Evolutionary conservation across 2,888 invertebrate species (phyloP), one percentile per base, ranked within the genome.

Genomic region (Lacanobia oleracea): DNA sequence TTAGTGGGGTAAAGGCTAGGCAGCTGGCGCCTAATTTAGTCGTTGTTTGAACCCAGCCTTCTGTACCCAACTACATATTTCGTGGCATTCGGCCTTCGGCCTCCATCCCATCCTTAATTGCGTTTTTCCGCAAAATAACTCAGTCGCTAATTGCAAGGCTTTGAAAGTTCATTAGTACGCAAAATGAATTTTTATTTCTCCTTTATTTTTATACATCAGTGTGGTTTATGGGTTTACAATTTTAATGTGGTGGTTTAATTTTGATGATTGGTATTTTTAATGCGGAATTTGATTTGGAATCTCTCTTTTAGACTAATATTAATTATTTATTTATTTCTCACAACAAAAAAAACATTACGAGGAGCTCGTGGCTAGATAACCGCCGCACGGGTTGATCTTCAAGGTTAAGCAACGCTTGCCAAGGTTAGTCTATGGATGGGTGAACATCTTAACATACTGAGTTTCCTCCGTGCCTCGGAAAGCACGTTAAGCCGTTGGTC

Each of bases 151-250:
- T 88, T 88, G 87, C 87, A 81, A 72, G 85, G 86, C 84, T 86
- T 88, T 82, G 84, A 82, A 87, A 85, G 72, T 88, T 88, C 88
- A 88, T 88, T 88, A 87, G 87, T 81, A 85, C 78, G 85, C 77
- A 76, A 76, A 83, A 79, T 86, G 87, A 84, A 84, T 86, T 86
- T 86, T 84, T 87, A 81, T 77, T 85, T 81, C 75, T 75, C 27
- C 37, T 54, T 60, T 74, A 74, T 71, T 77, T 76, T 79, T 57
- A 63, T 73, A 71, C 70, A 65, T 64, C 63, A 62, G 60, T 65
- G 48, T 73, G 57, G 70, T 75, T 74, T 67, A 76, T 68, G 72
- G 73, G 63, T 78, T 67, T 60, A 72, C 67, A 66, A 69, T 77
- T 75, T 68, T 33, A 60, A 18, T 56, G 53, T 78, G 33, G 2